Evolutionary conservation across 1,140 invertebrate species (phyloP).

Genomic region (Trichonephila clavata): DNA sequence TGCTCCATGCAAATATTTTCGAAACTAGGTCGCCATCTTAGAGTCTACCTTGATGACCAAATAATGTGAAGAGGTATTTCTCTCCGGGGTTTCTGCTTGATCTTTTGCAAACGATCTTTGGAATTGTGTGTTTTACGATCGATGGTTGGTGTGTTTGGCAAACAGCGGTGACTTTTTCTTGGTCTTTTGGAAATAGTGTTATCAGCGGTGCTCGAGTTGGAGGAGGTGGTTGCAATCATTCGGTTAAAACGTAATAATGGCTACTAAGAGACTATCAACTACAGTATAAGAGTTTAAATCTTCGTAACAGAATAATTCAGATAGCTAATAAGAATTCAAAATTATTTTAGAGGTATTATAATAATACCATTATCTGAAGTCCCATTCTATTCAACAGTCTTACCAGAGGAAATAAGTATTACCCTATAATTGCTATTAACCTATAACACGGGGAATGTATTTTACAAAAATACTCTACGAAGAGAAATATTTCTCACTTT

Average conservation of each 20-base stretch:
- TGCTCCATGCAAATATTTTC: conserved; percentile 12
- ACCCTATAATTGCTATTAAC: no score
- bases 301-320: no score
- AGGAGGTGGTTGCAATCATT: neutral
- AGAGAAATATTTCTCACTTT: no score
- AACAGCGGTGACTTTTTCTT: neutral
- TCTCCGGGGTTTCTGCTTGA: neutral
- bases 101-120: neutral
- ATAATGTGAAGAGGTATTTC: conserved; percentile 6
- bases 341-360: no score
- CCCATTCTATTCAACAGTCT: no score
- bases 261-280: no score
- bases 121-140: conserved; percentile 6
- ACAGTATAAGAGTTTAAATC: no score
- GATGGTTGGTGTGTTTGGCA: neutral
- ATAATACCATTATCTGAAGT: no score
- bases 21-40: neutral
- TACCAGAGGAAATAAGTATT: no score
- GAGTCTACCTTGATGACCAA: conserved; percentile 26
- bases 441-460: no score
- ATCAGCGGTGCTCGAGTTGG: neutral
- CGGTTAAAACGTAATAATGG: neutral
- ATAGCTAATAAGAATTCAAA: no score
- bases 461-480: no score
- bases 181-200: neutral